Base-by-base conservation (phyloP, 2,113 vertebrate species). In the Melanerpes aurifrons region DNA sequence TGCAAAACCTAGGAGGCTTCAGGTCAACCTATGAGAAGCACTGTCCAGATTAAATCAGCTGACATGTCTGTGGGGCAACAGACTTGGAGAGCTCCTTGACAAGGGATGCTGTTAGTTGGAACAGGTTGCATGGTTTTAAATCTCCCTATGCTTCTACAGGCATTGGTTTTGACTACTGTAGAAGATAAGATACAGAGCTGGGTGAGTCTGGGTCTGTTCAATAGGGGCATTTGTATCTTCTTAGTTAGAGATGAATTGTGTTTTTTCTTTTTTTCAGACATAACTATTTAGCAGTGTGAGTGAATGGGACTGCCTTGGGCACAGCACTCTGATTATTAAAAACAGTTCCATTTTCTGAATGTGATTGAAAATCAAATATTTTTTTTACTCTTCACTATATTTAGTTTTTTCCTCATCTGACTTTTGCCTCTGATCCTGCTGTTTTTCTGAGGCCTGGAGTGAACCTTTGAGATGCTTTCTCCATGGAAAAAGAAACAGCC, bases 381-480 rank as follows among this genome's bases (percentile, higher is more conserved):
- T 87, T 91, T 32, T 79, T 86, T 78, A 54, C 6, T 84, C 28
- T 50, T 54, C 37, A 72, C 54, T 79, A 76, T 64, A 75, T 81
- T 86, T 11, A 40, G 11, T 62, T 80, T 3, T 67, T 50, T 50
- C 26, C 26, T 82, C 35, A 29, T 47, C 40, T 82, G 56, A 53
- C 32, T 86, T 83, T 84, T 93, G 12, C 20, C 5, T 84, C 29
- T 90, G 40, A 15, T 90, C 5, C 20, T 37, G 21, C 14, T 78
- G 31, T 40, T 90, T 93, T 78, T 62, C 77, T 75, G 56, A 84
- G 35, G 66, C 14, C 15, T 4, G 9, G 35, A 90, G 90, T 89
- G 59, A 61, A 16, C 68, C 89, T 92, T 77, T 86, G 53, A 73
- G 48, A 29, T 82, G 28, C 15, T 89, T 93, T 88, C 29, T 78